Conservation (phyloP, 2,113 vertebrate species). For the Pangasianodon gigas region DNA sequence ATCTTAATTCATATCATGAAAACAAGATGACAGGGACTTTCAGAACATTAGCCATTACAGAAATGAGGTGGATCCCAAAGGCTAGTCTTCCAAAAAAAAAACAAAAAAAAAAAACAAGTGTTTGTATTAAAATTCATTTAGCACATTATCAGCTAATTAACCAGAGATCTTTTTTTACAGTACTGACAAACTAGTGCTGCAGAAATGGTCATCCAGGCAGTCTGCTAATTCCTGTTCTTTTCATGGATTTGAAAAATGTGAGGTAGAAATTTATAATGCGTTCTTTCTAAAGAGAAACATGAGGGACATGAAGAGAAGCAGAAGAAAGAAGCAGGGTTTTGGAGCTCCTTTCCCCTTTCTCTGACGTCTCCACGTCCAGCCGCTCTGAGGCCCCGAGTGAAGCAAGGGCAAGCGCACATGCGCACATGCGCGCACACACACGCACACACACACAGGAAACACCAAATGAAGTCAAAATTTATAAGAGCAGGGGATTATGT, state of each 20-base stretch:
- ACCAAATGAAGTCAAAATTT: slow-evolving; percentile 55
- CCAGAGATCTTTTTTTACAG: not conserved
- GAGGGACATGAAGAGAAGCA: not conserved
- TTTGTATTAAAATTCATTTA: not conserved
- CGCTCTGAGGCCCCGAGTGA: slow-evolving; percentile 12
- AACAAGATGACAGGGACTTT: not conserved
- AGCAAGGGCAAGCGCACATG: not conserved
- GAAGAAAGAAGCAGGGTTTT: not conserved
- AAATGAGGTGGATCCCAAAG: not conserved
- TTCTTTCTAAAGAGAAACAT: not conserved
- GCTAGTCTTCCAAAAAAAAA: not conserved
- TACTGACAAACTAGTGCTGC: not conserved
- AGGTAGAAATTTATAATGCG: not conserved
- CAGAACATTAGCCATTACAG: not conserved
- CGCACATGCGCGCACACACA: slow-evolving; percentile 40
- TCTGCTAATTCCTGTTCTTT: not conserved
- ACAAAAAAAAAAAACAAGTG: not conserved
- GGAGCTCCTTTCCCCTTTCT: not conserved
- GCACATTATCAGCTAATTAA: not conserved
- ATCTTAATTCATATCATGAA: not conserved
- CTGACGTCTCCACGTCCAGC: not conserved
- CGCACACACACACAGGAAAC: slow-evolving; percentile 33
- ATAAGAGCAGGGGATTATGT: slow-evolving; percentile 55
- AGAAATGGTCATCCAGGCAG: not conserved
- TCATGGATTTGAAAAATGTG: not conserved